Evolutionary conservation across 2,888 invertebrate genomes (phyloP), one percentile per base, ranked within the genome.

Genomic region (Cephalotes varians): DNA sequence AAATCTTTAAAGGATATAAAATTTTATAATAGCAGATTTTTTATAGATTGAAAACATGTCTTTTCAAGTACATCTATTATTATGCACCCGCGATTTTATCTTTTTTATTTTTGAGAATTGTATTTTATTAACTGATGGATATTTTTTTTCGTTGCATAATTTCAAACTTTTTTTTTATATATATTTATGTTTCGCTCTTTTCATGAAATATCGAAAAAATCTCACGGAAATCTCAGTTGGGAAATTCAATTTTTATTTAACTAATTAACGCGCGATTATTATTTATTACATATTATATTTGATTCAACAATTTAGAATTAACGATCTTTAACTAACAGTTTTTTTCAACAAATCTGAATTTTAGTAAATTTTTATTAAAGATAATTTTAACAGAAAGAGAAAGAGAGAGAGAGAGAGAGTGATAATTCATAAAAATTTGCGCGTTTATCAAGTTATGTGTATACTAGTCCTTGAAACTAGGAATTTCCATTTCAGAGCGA

Each of bases 391-490:
- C 0, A 25, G 9, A 71, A 25, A 25, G 12, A 54, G n/a, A n/a
- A n/a, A n/a, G n/a, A n/a, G n/a, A n/a, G n/a, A n/a, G n/a, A n/a
- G n/a, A n/a, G n/a, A n/a, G n/a, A n/a, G n/a, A n/a, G n/a, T 69
- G 28, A 18, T 58, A 7, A 15, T 44, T 69, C 0, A 49, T 49
- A 34, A 69, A 69, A 15, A 31, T 69, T 34, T 49, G 3, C 34
- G 21, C 4, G 2, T 49, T 21, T 21, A 69, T 0, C 6, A 34
- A 18, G 15, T 25, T 51, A 34, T n/a, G 5, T 65, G 18, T 25
- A 44, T 65, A 40, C 44, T 44, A 28, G n/a, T 69, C n/a, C 31
- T 49, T 34, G 49, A 34, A 69, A 69, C 5, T 69, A n/a, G n/a
- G 7, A 69, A 54, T 18, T 37, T 25, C 21, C 12, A 37, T 37